Conservation (phyloP, 2,113 vertebrate genomes). For the Limanda limanda region DNA sequence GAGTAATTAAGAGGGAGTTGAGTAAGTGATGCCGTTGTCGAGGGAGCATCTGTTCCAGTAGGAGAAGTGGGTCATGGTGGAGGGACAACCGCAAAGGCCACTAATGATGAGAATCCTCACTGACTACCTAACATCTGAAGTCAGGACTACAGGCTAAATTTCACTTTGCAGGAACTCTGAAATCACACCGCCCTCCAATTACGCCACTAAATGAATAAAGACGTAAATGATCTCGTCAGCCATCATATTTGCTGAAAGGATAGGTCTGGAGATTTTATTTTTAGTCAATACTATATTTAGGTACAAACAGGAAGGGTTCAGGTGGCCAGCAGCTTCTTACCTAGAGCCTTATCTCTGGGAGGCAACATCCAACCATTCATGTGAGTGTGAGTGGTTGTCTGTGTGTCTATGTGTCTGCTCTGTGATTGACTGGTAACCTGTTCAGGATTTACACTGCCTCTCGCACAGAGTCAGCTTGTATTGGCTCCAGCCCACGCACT, state of each 20-base stretch:
- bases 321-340: no score
- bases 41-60: slow-evolving; percentile 72
- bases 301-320: no score
- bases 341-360: no score
- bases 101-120: slow-evolving; percentile 3
- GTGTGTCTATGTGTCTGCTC: no score
- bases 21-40: slow-evolving; percentile 69
- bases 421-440: no score
- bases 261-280: no score
- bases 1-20: slow-evolving; percentile 79
- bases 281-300: no score
- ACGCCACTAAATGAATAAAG: neutral
- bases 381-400: neutral
- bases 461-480: neutral
- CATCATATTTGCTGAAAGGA: neutral
- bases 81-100: slow-evolving; percentile 14
- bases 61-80: slow-evolving; percentile 65
- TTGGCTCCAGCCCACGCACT: neutral
- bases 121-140: slow-evolving; percentile 7
- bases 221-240: neutral
- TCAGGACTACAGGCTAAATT: neutral
- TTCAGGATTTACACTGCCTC: no score
- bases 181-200: neutral
- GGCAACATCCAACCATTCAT: neutral
- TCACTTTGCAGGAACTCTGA: neutral